These are phyloP conservation scores for Eucidaris tribuloides DNA, from an alignment of 35 echinoderm and acorn worm genomes.

Conservation along the genomic window DNA sequence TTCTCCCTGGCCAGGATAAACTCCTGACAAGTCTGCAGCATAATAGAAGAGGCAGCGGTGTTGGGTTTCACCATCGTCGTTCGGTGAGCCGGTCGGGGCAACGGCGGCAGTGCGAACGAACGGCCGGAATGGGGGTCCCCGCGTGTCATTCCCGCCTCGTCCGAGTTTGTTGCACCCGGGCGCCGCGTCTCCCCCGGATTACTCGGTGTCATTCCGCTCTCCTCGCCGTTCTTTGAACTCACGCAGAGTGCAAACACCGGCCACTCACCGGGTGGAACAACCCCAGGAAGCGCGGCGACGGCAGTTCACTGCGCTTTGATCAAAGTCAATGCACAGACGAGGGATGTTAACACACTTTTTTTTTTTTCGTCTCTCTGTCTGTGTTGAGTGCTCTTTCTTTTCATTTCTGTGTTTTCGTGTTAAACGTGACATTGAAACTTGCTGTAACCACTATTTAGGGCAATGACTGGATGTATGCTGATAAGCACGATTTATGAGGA, in stretches of 20 bases:
- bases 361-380: no score
- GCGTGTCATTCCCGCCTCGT: no score
- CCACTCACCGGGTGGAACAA: neutral
- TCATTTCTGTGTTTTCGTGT: no score
- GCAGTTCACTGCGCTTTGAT: slow-evolving; percentile 8
- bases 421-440: no score
- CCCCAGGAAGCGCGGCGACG: neutral
- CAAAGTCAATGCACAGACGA: neutral
- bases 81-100: no score
- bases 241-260: slow-evolving; percentile 21
- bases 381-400: no score
- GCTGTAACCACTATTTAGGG: no score
- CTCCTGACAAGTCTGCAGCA: slow-evolving; percentile 15
- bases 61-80: slow-evolving; percentile 9
- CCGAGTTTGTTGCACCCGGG: slow-evolving; percentile 2
- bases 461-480: no score
- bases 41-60: slow-evolving; percentile 29
- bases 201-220: slow-evolving; percentile 9
- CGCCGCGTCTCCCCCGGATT: neutral
- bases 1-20: neutral
- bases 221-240: slow-evolving; percentile 18
- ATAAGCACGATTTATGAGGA: no score
- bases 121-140: no score
- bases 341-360: neutral
- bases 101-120: no score